A percentile compares a stretch with the other conserved stretches of the same genome.
These are phyloP conservation scores for Netelia melanura DNA, from an alignment of 2,888 invertebrate species.

Conservation along the genomic window DNA sequence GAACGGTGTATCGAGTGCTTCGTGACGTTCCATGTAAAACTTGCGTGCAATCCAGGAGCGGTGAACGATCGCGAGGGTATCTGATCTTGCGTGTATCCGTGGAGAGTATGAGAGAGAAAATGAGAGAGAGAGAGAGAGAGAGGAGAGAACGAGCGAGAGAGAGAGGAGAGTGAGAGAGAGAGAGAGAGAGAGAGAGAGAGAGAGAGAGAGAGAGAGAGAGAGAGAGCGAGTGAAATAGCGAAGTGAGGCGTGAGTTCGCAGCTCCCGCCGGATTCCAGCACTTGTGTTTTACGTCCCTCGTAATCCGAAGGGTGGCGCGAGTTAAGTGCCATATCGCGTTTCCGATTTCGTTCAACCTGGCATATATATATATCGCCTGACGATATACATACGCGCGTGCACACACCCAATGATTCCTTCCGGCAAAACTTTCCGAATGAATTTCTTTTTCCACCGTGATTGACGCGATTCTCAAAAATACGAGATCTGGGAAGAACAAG, in stretches of 20 bases:
- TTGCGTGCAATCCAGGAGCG: conserved; percentile 50
- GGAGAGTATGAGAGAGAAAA: conserved; percentile 27
- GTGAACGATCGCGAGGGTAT: conserved; percentile 44
- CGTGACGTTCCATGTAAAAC: conserved; percentile 3
- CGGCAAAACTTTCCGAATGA: not conserved
- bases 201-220: conserved; percentile 27
- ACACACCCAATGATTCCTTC: not conserved
- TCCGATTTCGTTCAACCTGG: conserved; percentile 53
- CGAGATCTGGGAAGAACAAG: not conserved
- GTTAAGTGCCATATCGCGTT: conserved; percentile 66
- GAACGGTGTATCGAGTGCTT: not conserved
- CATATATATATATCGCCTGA: not conserved
- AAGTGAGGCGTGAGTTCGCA: conserved; percentile 69
- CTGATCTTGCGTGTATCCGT: conserved; percentile 49
- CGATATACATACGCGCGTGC: not conserved
- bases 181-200: conserved; percentile 31
- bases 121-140: conserved; percentile 18
- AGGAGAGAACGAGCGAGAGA: not conserved
- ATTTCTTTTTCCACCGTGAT: conserved; percentile 35
- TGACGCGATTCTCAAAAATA: conserved; percentile 8
- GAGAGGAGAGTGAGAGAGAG: conserved; percentile 33
- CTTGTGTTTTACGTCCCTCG: conserved; percentile 66
- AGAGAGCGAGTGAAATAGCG: conserved; percentile 32
- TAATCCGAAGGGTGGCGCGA: conserved; percentile 58
- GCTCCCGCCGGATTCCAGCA: conserved; percentile 64